Base-by-base conservation (phyloP, 1,140 invertebrate genomes). In the Drosophila ohnishii region DNA sequence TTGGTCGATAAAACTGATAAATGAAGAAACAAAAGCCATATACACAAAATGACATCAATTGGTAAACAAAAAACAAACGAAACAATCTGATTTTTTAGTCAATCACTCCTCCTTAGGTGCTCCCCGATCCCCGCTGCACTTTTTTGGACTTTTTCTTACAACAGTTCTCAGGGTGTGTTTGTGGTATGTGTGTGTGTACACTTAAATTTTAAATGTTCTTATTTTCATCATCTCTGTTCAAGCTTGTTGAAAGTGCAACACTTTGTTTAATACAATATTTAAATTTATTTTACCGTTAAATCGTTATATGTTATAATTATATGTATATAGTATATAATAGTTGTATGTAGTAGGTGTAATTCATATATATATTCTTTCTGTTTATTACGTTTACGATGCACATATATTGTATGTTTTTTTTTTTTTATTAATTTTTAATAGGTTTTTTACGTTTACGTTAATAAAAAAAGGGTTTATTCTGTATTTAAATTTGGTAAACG, bases 221-320 rank as follows among this genome's bases (percentile, higher is more conserved):
- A 51, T 35, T 67, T 60, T 61, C 61, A 61, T 42, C 66, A 60
- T 47, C 61, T 71, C 61, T 30, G 25, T 45, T 64, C 42, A 72
- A 79, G 47, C 50, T 72, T 82, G 50, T 75, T 82, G 55, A 80
- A 85, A 78, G 81, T 86, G 81, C 78, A 86, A 85, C 82, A 86
- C 71, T 86, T 86, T 70, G 72, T 88, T 83, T 88, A 88, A 75
- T 88, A 88, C 84, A 88, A 88, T 88, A 88, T 84, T 88, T 84
- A 88, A 78, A 78, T 87, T 88, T 87, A 88, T 88, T 84, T 88
- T 88, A 89, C 84, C 82, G 65, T 84, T 88, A 84, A 89, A 78
- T 88, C 80, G 80, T 84, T 88, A 88, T 88, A 83, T 88, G 56
- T 87, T 86, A 87, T 87, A 88, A 72, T 85, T 83, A 79, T 89